A percentile compares a stretch with the other conserved stretches of the same genome.
Conservation (phyloP, 2,888 invertebrate genomes). For the Drosophila helvetica region DNA sequence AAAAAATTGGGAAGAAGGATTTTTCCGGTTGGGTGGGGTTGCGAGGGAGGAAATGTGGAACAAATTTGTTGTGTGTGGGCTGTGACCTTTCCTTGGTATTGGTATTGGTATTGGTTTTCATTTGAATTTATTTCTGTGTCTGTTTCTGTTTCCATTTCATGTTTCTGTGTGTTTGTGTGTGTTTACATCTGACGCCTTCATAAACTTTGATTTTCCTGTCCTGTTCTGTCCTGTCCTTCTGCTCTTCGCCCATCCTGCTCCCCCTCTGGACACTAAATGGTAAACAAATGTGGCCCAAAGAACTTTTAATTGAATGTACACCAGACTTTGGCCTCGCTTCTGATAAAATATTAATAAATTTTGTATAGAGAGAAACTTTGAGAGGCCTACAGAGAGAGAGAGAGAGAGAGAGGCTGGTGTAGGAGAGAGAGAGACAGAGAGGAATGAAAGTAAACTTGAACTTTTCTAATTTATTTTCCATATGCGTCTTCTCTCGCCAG, state of each 20-base stretch:
- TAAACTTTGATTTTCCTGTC: constrained; percentile 61
- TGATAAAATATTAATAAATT: constrained; percentile 71
- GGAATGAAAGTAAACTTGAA: constrained; percentile 57
- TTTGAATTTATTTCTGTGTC: constrained; percentile 36
- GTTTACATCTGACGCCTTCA: constrained; percentile 53
- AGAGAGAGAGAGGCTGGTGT: constrained; percentile 6
- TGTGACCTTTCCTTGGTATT: constrained; percentile 27
- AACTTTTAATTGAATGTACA: constrained; percentile 75
- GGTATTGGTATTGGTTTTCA: constrained; percentile 29
- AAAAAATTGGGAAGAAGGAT: neutral
- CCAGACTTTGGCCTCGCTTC: constrained; percentile 23
- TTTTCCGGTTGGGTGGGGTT: neutral
- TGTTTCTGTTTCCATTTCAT: constrained; percentile 25
- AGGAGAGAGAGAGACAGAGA: constrained; percentile 1
- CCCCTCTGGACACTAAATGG: constrained; percentile 50
- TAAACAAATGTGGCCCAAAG: constrained; percentile 63
- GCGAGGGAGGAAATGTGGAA: constrained; percentile 10
- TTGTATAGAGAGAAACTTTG: constrained; percentile 50
- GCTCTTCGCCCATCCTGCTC: neutral
- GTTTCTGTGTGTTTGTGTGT: neutral
- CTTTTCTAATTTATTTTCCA: constrained; percentile 77
- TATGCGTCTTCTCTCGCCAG: constrained; percentile 52
- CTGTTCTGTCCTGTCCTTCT: too few relatives aligned
- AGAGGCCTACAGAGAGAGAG: neutral
- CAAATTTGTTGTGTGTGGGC: constrained; percentile 18